phyloP scores from a whole-genome alignment of 2,797 vertebrate species.

The Astyanax mexicanus region DNA sequence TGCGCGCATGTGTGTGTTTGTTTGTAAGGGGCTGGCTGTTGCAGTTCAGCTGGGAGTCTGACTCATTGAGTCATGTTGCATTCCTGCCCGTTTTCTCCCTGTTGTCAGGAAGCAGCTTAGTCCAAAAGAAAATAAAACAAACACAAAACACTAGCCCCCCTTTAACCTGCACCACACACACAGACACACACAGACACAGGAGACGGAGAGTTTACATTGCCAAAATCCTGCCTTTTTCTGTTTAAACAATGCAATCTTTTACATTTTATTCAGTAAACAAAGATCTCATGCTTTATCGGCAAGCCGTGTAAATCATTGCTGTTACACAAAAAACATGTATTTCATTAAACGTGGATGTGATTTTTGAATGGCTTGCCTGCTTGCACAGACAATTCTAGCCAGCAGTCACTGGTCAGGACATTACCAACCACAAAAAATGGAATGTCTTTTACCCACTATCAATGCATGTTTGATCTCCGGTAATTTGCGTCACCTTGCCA shows the following conservation, averaged over 20 bases:
- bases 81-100: conserved; percentile 78
- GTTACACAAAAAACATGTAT: neutral
- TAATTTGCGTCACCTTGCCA: no score
- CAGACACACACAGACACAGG: conserved; percentile 44
- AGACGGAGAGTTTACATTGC: conserved; percentile 25
- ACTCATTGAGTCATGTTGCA: conserved; percentile 77
- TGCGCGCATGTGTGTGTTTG: conserved; percentile 69
- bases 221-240: conserved; percentile 37
- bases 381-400: no score
- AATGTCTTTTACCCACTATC: no score
- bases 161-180: conserved; percentile 49
- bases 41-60: conserved; percentile 64
- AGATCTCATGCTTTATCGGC: conserved; percentile 24
- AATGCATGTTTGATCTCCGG: no score
- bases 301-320: neutral
- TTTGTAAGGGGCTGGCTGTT: conserved; percentile 50
- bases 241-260: conserved; percentile 44
- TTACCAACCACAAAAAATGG: no score
- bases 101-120: conserved; percentile 78
- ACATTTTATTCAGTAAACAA: conserved; percentile 31
- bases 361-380: no score
- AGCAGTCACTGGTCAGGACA: no score
- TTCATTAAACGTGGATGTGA: no score
- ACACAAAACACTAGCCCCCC: conserved; percentile 58
- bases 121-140: conserved; percentile 72